These are phyloP conservation scores for Sebastes hubbsi DNA, from an alignment of 2,797 vertebrate genomes.

Conservation along the genomic window DNA sequence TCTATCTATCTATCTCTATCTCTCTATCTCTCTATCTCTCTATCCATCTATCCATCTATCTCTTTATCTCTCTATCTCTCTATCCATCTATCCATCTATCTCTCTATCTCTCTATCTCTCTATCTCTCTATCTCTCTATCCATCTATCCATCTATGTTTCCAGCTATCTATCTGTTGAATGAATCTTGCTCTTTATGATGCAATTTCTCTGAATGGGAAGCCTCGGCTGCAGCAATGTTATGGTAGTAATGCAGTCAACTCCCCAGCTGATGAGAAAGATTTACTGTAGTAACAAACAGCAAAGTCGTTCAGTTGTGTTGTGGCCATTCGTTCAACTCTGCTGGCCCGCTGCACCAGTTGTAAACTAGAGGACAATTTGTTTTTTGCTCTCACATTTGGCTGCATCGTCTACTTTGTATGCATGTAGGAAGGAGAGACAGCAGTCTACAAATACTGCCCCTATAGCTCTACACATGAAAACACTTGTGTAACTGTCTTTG, in stretches of 20 bases:
- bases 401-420: not conserved
- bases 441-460: not conserved
- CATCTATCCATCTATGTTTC: accelerated
- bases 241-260: slow-evolving; percentile 49
- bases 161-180: not conserved
- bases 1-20: too few relatives aligned
- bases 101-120: not conserved
- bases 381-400: slow-evolving; percentile 21
- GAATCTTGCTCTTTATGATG: slow-evolving; percentile 47
- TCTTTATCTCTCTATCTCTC: not conserved
- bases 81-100: not conserved
- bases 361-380: slow-evolving; percentile 29
- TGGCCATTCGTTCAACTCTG: slow-evolving; percentile 30
- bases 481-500: not conserved
- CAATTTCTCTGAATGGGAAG: slow-evolving; percentile 39
- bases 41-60: too few relatives aligned
- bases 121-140: not conserved
- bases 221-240: slow-evolving; percentile 27
- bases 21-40: too few relatives aligned
- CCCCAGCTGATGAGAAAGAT: slow-evolving; percentile 41
- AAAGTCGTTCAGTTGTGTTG: slow-evolving; percentile 6
- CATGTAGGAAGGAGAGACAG: not conserved
- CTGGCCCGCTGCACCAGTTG: slow-evolving; percentile 30
- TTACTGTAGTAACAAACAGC: slow-evolving; percentile 38
- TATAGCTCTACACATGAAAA: not conserved